These are phyloP conservation scores for Drosophila prosaltans DNA, from an alignment of 1,140 invertebrate genomes.

Conservation along the genomic window DNA sequence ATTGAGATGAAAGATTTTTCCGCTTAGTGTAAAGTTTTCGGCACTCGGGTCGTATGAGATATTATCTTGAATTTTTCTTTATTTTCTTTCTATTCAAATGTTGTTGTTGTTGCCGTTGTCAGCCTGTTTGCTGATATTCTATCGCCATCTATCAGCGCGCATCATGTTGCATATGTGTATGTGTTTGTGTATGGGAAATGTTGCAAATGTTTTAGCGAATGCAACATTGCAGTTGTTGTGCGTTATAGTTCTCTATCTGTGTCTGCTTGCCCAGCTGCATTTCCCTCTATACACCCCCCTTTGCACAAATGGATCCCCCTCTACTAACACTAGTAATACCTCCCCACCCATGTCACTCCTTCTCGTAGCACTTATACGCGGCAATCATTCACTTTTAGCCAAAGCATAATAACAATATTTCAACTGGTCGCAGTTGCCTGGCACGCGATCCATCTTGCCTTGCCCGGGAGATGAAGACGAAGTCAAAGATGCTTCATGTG, in stretches of 20 bases:
- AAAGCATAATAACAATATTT: conserved; percentile 81
- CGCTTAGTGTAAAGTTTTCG: not conserved
- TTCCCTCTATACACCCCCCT: not conserved
- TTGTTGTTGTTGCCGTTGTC: conserved; percentile 27
- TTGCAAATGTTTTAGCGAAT: conserved; percentile 31
- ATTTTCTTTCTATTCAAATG: conserved; percentile 27
- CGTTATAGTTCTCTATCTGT: conserved; percentile 62
- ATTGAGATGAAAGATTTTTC: not conserved
- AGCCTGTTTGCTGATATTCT: conserved; percentile 62
- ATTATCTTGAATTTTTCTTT: conserved; percentile 24
- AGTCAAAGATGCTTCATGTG: not conserved
- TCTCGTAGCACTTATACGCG: conserved; percentile 33
- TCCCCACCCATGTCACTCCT: not conserved
- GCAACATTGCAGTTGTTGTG: conserved; percentile 41
- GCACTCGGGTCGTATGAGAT: not conserved
- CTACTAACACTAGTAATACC: too few relatives aligned
- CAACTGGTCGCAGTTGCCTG: conserved; percentile 76
- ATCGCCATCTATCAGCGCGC: conserved; percentile 76
- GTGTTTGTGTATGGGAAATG: conserved; percentile 33
- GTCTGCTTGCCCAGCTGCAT: conserved; percentile 47
- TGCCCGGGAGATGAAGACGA: conserved; percentile 13
- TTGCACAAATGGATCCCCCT: too few relatives aligned
- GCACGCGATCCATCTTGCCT: conserved; percentile 76
- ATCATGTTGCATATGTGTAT: conserved; percentile 67
- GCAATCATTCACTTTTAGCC: conserved; percentile 80